phyloP scores from a whole-genome alignment of 2,113 vertebrate genomes.

The Oryzias javanicus region DNA sequence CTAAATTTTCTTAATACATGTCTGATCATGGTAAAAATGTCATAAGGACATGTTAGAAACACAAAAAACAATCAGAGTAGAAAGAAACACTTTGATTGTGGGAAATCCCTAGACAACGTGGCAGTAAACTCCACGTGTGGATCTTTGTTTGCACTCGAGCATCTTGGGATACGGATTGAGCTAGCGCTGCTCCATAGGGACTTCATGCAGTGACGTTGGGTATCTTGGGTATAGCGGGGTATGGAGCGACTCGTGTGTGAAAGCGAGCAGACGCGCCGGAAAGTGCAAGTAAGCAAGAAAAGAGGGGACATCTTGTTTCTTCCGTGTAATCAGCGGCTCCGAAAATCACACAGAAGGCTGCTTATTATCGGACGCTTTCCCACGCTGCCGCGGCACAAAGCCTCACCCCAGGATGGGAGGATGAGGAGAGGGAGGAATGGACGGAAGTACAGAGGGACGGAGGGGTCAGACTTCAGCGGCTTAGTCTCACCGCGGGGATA shows the following conservation, averaged over 20 bases:
- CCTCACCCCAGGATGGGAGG: conserved; percentile 66
- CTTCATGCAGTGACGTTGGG: conserved; percentile 34
- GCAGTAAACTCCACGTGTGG: conserved; percentile 44
- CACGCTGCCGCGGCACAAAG: conserved; percentile 72
- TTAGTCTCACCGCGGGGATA: conserved; percentile 69
- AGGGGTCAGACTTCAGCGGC: conserved; percentile 66
- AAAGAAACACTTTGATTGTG: conserved; percentile 79
- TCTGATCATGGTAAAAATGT: no score
- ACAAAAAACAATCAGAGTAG: conserved; percentile 1
- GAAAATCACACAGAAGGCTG: conserved; percentile 62
- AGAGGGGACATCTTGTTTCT: conserved; percentile 67
- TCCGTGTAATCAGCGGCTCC: conserved; percentile 65
- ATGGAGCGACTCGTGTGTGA: conserved; percentile 26
- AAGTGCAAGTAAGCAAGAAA: conserved; percentile 43
- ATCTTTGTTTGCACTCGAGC: conserved; percentile 15
- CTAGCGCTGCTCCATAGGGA: conserved; percentile 46
- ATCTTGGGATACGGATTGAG: conserved; percentile 43
- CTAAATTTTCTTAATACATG: no score
- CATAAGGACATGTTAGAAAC: no score
- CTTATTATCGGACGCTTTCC: conserved; percentile 75
- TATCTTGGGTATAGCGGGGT: conserved; percentile 25
- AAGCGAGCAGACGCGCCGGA: conserved; percentile 30
- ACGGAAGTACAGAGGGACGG: conserved; percentile 62
- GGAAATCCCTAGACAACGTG: conserved; percentile 74
- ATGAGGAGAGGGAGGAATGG: conserved; percentile 63